Evolutionary conservation across 2,797 vertebrate species (phyloP).

Genomic region (Paramormyrops hopkinsi): DNA sequence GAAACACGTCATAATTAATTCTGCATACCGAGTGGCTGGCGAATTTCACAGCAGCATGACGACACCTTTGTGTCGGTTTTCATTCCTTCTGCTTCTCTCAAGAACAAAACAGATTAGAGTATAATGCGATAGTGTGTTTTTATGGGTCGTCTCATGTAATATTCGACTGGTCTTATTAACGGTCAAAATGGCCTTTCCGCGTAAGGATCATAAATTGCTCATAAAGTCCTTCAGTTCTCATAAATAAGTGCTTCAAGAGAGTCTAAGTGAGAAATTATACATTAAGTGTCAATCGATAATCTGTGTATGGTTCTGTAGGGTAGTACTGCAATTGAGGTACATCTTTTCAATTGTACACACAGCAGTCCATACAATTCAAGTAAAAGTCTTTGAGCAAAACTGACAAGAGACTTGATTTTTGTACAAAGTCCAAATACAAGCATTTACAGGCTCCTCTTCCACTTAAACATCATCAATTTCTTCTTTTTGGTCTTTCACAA

Average conservation of each 20-base stretch:
- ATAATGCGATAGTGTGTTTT: background rate
- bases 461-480: conserved; percentile 32
- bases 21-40: background rate
- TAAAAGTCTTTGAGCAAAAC: conserved; percentile 54
- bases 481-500: conserved; percentile 58
- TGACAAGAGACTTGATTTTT: conserved; percentile 30
- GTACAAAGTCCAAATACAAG: conserved; percentile 18
- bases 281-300: conserved; percentile 20
- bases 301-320: conserved; percentile 32
- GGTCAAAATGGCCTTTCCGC: background rate
- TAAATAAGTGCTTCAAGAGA: conserved; percentile 18
- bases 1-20: background rate
- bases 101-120: background rate
- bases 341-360: conserved; percentile 48
- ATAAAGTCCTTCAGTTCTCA: background rate
- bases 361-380: conserved; percentile 55
- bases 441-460: conserved; percentile 38
- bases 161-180: background rate
- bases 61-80: background rate
- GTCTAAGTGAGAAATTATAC: background rate
- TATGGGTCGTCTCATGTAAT: background rate
- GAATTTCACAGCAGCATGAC: background rate
- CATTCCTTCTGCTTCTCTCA: background rate
- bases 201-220: background rate
- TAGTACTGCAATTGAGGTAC: conserved; percentile 55